Base-by-base conservation (phyloP, 2,888 invertebrate species). In the Dermolepida albohirtum region DNA sequence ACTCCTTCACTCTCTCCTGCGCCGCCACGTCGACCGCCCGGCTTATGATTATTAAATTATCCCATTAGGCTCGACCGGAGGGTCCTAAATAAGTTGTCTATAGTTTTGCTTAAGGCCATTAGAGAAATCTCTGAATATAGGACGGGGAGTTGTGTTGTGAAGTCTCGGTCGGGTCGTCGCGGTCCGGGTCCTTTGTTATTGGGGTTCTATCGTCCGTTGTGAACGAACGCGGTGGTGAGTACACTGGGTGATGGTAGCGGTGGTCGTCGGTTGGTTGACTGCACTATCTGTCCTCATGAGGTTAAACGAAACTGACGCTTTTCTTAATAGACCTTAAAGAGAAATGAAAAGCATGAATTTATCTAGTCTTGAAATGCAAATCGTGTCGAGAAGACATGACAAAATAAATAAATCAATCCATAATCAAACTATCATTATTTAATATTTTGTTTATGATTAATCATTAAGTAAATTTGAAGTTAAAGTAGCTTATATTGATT, bases 1-100 rank as follows among this genome's bases (percentile, higher is more conserved):
- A 27, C 43, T 51, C 12, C 52, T 29, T 47, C 17, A 59, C 59
- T 65, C 64, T 40, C 62, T 64, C 62, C 55, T 62, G 47, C 63
- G 52, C 64, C 54, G 67, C 57, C 47, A 29, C 59, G 29, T 29
- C 59, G 59, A 62, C 59, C 59, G 47, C 59, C 47, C 62, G 69
- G 76, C 76, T 77, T 77, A 77, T 77, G 76, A 77, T 77, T 77
- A 77, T 77, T 77, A 76, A 77, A 77, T 77, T 77, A 77, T 76
- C 75, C 75, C 74, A 77, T 77, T 77, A 77, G 76, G 68, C 63
- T 29, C 62, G 52, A 16, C 62, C 44, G 65, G 52, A 62, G 64
- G 62, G 50, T 59, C 66, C 57, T 71, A 71, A 72, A 72, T 72
- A 72, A 72, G 71, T 71, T 71, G 72, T 68, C 71, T 70, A 70